Base-by-base conservation (phyloP, 1,140 invertebrate genomes). In the Asobara japonica region DNA sequence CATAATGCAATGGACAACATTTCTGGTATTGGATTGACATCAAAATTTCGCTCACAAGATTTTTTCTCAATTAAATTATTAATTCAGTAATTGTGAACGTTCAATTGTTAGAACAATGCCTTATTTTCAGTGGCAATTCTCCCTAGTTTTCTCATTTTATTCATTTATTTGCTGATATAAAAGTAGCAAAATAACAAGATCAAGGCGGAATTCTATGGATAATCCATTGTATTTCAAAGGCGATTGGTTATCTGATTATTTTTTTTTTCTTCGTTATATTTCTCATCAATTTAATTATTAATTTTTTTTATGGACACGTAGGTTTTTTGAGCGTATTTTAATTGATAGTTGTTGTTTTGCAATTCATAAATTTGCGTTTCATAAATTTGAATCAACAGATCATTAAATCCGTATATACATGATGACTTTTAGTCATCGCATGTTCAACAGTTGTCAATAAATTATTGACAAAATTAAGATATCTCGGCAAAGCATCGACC, bases 171-270 rank as follows among this genome's bases (percentile, higher is more conserved):
- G 62, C 73, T 56, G 74, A 71, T 85, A 85, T 84, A 85, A 84
- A 84, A 85, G 82, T 85, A 84, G 82, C 82, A 84, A 85, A 85
- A 84, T 84, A 85, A 84, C 73, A 80, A 77, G 82, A 82, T 82
- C 76, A 82, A 84, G 83, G 76, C 81, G 80, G 78, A 79, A 79
- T 74, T 74, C 79, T 77, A 56, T 56, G 5, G 51, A 56, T 56
- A 56, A 56, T 56, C 51, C 20, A 25, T 79, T 74, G 62, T 62
- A 69, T 66, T 77, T 60, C 73, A 69, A 79, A 76, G 74, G 74
- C 72, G 62, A 65, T 31, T 65, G 65, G 33, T 72, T 48, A 31
- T 48, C 51, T 62, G 38, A 69, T 69, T 36, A 65, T 65, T 31
- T 29, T 22, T 29, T 65, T 7, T 27, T 67, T 66, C 36, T 38